These are phyloP conservation scores for Entelurus aequoreus DNA, from an alignment of 2,113 vertebrate species.

Conservation along the genomic window DNA sequence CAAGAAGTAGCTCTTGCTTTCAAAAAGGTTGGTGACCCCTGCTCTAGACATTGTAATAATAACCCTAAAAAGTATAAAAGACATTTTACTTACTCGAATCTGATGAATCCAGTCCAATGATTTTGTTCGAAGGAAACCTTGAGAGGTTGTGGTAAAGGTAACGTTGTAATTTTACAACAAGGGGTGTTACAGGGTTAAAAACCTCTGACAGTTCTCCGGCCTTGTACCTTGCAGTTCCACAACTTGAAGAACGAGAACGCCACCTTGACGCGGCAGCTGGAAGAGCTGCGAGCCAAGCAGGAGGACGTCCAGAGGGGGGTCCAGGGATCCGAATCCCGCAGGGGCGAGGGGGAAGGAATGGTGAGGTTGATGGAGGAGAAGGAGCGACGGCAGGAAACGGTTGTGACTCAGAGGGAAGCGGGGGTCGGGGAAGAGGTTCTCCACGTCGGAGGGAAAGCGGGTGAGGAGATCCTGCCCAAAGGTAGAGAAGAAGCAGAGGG, in stretches of 20 bases:
- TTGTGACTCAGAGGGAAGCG: constrained; percentile 59
- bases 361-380: constrained; percentile 38
- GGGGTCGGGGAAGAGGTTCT: constrained; percentile 70
- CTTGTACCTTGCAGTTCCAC: constrained; percentile 59
- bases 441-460: constrained; percentile 30
- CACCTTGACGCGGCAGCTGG: constrained; percentile 58
- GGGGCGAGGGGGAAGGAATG: constrained; percentile 65
- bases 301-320: constrained; percentile 47
- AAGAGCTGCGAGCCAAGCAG: constrained; percentile 47
- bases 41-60: too few species aligned
- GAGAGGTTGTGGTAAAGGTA: too few species aligned
- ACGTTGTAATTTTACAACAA: too few species aligned
- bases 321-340: constrained; percentile 45
- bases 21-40: too few species aligned
- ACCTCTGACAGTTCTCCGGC: neutral
- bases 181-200: too few species aligned
- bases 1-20: too few species aligned
- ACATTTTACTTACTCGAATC: too few species aligned
- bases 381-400: constrained; percentile 43
- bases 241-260: constrained; percentile 72
- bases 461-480: constrained; percentile 32
- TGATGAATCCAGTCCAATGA: too few species aligned
- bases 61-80: too few species aligned
- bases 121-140: too few species aligned
- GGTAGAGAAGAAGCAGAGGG: constrained; percentile 70